phyloP scores from a whole-genome alignment of 2,113 vertebrate species.

The Anhinga anhinga region DNA sequence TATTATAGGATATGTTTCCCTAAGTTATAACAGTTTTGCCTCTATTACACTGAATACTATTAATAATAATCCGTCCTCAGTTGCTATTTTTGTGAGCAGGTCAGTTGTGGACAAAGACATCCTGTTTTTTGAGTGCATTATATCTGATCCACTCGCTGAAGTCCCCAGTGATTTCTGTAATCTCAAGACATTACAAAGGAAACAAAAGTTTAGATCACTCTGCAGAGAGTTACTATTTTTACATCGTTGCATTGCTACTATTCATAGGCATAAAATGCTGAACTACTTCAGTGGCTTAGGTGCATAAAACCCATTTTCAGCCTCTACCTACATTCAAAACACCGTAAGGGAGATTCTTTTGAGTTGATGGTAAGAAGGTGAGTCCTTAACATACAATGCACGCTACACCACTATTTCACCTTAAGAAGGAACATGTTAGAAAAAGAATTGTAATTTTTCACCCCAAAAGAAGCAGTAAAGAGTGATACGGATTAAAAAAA shows the following conservation, averaged over 20 bases:
- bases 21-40: neutral
- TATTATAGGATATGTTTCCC: neutral
- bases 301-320: neutral
- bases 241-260: neutral
- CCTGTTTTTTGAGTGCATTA: neutral
- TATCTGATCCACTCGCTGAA: neutral
- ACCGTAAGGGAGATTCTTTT: neutral
- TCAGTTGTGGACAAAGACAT: neutral
- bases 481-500: rapidly evolving
- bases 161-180: neutral
- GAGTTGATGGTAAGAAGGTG: neutral
- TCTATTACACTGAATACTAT: neutral
- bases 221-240: neutral
- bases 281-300: neutral
- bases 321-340: neutral
- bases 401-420: neutral
- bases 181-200: neutral
- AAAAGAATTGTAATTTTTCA: neutral
- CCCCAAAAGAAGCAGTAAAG: neutral
- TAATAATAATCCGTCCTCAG: neutral
- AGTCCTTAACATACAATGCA: neutral
- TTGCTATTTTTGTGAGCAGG: neutral
- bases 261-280: neutral
- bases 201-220: neutral
- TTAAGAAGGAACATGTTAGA: neutral